Percentiles rank a stretch among this genome's conserved stretches.
phyloP scores from a whole-genome alignment of 2,888 invertebrate species.

The Quadroppia sp. region DNA sequence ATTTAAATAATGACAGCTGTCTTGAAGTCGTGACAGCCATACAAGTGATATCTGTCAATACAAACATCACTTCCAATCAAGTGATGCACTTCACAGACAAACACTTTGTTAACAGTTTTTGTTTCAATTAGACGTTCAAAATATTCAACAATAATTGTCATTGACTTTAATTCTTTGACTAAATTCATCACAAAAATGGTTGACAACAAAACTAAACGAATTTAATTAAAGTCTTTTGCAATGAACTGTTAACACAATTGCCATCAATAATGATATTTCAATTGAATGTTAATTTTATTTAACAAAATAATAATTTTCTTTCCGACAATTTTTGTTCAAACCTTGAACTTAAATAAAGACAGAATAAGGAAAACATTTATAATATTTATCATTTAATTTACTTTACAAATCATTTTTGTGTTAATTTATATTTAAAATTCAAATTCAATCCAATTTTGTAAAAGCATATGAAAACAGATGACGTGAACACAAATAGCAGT shows the following conservation, averaged over 20 bases:
- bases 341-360: too few relatives aligned
- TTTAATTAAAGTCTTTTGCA: not conserved
- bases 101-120: conserved; percentile 15
- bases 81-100: not conserved
- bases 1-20: conserved; percentile 33
- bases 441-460: too few relatives aligned
- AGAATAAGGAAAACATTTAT: too few relatives aligned
- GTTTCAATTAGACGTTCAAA: conserved; percentile 8
- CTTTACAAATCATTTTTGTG: too few relatives aligned
- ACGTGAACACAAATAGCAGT: too few relatives aligned
- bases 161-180: not conserved
- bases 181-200: not conserved
- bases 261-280: not conserved
- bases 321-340: not conserved
- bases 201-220: not conserved
- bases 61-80: conserved; percentile 6
- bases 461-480: too few relatives aligned
- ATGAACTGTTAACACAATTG: not conserved
- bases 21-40: conserved; percentile 9
- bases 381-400: too few relatives aligned
- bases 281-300: too few relatives aligned
- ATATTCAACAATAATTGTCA: not conserved
- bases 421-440: too few relatives aligned
- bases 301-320: too few relatives aligned
- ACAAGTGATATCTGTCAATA: conserved; percentile 33